phyloP scores from a whole-genome alignment of 2,888 invertebrate genomes.

The Drymonia ruficornis region DNA sequence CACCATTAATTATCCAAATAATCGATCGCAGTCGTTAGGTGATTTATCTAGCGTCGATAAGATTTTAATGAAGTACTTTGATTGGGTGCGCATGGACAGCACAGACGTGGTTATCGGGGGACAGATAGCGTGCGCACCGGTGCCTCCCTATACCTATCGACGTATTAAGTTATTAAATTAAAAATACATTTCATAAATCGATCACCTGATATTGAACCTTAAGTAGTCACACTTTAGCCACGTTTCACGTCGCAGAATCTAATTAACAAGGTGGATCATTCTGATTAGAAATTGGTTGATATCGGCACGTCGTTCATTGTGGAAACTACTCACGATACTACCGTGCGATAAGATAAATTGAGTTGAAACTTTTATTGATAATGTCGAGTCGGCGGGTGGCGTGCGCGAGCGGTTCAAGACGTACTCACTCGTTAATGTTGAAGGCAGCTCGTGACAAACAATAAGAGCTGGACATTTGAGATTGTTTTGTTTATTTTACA shows the following conservation, averaged over 20 bases:
- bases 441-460: slow-evolving; percentile 23
- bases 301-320: slow-evolving; percentile 83
- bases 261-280: slow-evolving; percentile 83
- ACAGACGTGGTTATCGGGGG: slow-evolving; percentile 70
- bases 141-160: slow-evolving; percentile 77
- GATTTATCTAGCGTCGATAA: slow-evolving; percentile 84
- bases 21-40: slow-evolving; percentile 82
- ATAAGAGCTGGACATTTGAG: neutral
- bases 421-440: slow-evolving; percentile 39
- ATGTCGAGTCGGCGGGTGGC: slow-evolving; percentile 65
- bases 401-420: slow-evolving; percentile 45
- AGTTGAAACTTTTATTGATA: slow-evolving; percentile 78
- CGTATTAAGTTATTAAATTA: slow-evolving; percentile 83
- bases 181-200: slow-evolving; percentile 60
- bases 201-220: slow-evolving; percentile 54
- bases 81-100: slow-evolving; percentile 79
- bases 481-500: neutral
- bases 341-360: slow-evolving; percentile 80
- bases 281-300: slow-evolving; percentile 83
- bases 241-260: slow-evolving; percentile 44
- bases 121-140: slow-evolving; percentile 74
- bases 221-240: slow-evolving; percentile 35
- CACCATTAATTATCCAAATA: slow-evolving; percentile 83
- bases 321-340: slow-evolving; percentile 82
- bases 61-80: slow-evolving; percentile 85